A percentile compares a stretch with the other conserved stretches of the same genome.
These are phyloP conservation scores for Sarcophilus harrisii DNA, from an alignment of 2,797 vertebrate species.

Conservation along the genomic window DNA sequence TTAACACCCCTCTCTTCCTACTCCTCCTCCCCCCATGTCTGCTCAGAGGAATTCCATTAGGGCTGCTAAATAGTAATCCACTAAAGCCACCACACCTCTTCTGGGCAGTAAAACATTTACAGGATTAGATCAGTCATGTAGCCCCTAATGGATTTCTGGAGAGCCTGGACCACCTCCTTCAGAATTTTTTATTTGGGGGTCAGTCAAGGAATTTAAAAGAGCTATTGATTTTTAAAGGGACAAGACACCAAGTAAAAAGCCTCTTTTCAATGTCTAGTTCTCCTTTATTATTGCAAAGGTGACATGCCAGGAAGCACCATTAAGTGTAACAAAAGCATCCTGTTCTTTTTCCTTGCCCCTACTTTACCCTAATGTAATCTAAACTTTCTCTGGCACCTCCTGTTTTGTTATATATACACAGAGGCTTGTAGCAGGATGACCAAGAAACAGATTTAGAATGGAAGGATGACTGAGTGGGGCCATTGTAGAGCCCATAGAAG, in stretches of 20 bases:
- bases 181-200: conserved; percentile 47
- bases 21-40: neutral
- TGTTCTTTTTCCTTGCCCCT: neutral
- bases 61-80: conserved; percentile 25
- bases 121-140: conserved; percentile 50
- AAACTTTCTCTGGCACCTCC: neutral
- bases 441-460: neutral
- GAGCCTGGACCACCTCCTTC: conserved; percentile 14
- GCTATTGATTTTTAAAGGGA: conserved; percentile 50
- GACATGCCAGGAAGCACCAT: conserved; percentile 5
- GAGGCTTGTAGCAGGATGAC: neutral
- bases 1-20: neutral
- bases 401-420: neutral
- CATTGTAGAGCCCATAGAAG: neutral
- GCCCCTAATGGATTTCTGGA: conserved; percentile 53
- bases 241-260: conserved; percentile 16
- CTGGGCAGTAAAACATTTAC: conserved; percentile 32
- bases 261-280: conserved; percentile 17
- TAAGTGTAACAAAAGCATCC: conserved; percentile 1
- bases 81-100: conserved; percentile 37
- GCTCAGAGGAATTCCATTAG: conserved; percentile 52
- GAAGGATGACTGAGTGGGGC: neutral
- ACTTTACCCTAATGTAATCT: conserved; percentile 1
- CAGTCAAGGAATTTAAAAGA: conserved; percentile 48
- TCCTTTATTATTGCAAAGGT: conserved; percentile 26